Base-by-base conservation (phyloP, 2,888 invertebrate genomes). In the Pachycephus smyrnensis region DNA sequence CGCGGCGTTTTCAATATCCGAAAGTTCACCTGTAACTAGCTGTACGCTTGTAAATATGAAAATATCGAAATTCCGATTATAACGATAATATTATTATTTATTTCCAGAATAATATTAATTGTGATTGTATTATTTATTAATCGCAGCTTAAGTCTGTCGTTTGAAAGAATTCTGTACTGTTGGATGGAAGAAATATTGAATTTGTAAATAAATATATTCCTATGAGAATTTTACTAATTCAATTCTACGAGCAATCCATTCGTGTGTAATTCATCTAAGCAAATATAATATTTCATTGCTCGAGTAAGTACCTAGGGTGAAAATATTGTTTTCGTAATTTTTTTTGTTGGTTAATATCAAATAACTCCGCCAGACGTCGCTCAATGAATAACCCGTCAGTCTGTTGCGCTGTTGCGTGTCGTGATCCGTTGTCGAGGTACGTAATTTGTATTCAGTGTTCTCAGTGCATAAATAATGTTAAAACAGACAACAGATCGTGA, bases 51-150 rank as follows among this genome's bases (percentile, higher is more conserved):
- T 84, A 82, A 76, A 84, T 84, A 84, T 73, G 74, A 33, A 71
- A 9, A 71, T 71, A 71, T 12, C 30, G 71, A 71, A 71, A 71
- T 71, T 71, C 33, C 33, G 71, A 71, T 33, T 31, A 80, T 77
- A 80, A 84, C 78, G 83, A 80, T 83, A 76, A 83, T 82, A 75
- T 33, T 82, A 82, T 82, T 88, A 88, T 89, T 88, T 88, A 89
- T 88, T 88, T 87, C 82, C 82, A 84, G 83, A 82, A 79, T 79
- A 81, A 83, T 86, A 86, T 83, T 77, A 80, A 86, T 85, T 85
- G 87, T 86, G 85, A 88, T 86, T 86, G 86, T 87, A 87, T 87
- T 89, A 89, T 89, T 89, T 89, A 89, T 89, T 89, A 83, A 87
- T 85, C 84, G 80, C 84, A 84, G 84, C 83, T 83, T 83, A 82